phyloP scores from a whole-genome alignment of 2,888 invertebrate species.

The Macaria notata region DNA sequence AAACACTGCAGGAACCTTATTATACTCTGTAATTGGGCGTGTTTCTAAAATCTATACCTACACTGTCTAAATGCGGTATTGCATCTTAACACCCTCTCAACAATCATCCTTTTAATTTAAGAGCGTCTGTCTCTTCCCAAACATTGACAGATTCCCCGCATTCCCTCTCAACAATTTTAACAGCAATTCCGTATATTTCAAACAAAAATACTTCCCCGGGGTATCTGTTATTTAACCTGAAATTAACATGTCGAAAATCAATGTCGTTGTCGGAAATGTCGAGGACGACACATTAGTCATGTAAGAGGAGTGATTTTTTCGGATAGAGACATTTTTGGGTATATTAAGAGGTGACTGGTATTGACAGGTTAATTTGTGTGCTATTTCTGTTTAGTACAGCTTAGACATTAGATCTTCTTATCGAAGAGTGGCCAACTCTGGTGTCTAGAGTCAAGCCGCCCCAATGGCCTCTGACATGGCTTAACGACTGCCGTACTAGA shows the following conservation, averaged over 20 bases:
- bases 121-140: constrained; percentile 47
- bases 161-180: constrained; percentile 42
- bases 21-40: too few relatives aligned
- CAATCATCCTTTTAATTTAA: constrained; percentile 33
- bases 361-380: constrained; percentile 56
- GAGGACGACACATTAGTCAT: constrained; percentile 55
- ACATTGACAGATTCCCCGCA: constrained; percentile 53
- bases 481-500: too few relatives aligned
- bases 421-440: too few relatives aligned
- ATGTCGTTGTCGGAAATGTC: constrained; percentile 65
- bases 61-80: neutral
- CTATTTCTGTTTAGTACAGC: constrained; percentile 38
- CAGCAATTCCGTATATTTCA: constrained; percentile 46
- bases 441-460: too few relatives aligned
- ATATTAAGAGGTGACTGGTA: constrained; percentile 41
- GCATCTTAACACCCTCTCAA: constrained; percentile 7
- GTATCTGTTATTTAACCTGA: constrained; percentile 72
- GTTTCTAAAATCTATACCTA: too few relatives aligned
- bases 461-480: too few relatives aligned
- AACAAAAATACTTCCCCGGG: constrained; percentile 59
- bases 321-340: constrained; percentile 34
- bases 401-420: too few relatives aligned
- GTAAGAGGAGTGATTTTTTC: constrained; percentile 52
- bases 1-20: too few relatives aligned
- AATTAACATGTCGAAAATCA: constrained; percentile 78